phyloP scores from a whole-genome alignment of 1,140 invertebrate genomes.

The Himalopsyche phryganea region DNA sequence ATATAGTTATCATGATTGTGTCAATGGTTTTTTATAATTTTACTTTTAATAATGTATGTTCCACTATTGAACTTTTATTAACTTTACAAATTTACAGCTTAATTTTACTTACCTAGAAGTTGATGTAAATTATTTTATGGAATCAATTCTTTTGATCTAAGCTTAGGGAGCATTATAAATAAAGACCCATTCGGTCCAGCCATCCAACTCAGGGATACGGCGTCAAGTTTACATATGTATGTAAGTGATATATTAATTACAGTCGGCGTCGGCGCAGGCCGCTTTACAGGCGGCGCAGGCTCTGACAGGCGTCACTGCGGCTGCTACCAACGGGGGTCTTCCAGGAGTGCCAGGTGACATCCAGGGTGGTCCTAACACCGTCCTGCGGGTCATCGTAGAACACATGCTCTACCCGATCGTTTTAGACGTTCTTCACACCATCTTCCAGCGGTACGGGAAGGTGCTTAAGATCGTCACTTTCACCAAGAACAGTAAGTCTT shows the following conservation, averaged over 20 bases:
- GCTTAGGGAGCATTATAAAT: too few relatives aligned
- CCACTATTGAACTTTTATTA: too few relatives aligned
- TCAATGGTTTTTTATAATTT: too few relatives aligned
- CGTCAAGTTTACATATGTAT: too few relatives aligned
- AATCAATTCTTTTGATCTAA: too few relatives aligned
- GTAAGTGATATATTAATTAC: constrained; percentile 35
- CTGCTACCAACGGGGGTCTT: constrained; percentile 52
- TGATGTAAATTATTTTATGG: too few relatives aligned
- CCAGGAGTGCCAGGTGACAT: constrained; percentile 65
- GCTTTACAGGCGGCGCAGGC: constrained; percentile 77
- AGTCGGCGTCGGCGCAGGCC: constrained; percentile 73
- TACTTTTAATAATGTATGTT: too few relatives aligned
- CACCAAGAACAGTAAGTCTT: constrained; percentile 97
- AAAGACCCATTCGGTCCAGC: too few relatives aligned
- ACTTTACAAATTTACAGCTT: too few relatives aligned
- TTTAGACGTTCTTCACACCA: constrained; percentile 94
- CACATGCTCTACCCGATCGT: constrained; percentile 98
- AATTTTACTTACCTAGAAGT: too few relatives aligned
- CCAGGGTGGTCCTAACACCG: constrained; percentile 91
- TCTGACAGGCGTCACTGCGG: constrained; percentile 59
- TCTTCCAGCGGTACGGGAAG: constrained; percentile 96
- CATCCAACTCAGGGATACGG: too few relatives aligned
- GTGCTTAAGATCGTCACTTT: constrained; percentile 99
- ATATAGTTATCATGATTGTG: too few relatives aligned
- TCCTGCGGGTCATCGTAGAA: constrained; percentile 95